Conservation (phyloP, 2,113 vertebrate species). For the Tiliqua scincoides region DNA sequence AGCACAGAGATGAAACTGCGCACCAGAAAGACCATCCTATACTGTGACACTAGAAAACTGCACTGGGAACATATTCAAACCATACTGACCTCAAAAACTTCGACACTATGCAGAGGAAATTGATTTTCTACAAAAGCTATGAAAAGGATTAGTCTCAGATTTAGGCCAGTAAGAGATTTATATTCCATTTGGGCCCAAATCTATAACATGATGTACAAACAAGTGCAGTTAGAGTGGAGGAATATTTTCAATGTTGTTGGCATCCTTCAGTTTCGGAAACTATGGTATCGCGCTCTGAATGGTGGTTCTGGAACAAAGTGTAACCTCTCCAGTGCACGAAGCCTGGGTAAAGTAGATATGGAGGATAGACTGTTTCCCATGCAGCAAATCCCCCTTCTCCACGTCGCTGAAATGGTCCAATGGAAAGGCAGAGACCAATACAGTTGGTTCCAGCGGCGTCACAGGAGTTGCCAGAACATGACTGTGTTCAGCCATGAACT, state of each 20-base stretch:
- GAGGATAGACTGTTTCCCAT: too few relatives aligned
- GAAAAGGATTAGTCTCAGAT: slow-evolving; percentile 64
- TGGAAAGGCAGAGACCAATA: too few relatives aligned
- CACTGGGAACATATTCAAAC: slow-evolving; percentile 47
- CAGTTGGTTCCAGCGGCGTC: too few relatives aligned
- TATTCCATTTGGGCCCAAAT: slow-evolving; percentile 50
- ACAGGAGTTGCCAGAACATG: too few relatives aligned
- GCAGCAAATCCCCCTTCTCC: too few relatives aligned
- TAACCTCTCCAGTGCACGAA: too few relatives aligned
- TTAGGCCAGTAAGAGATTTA: slow-evolving; percentile 65
- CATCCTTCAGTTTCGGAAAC: too few relatives aligned
- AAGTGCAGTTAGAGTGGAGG: neutral
- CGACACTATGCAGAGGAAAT: slow-evolving; percentile 68
- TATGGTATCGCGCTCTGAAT: too few relatives aligned
- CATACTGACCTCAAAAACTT: slow-evolving; percentile 69
- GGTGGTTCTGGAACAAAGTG: too few relatives aligned
- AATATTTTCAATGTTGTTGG: slow-evolving; percentile 6
- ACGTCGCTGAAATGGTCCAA: too few relatives aligned
- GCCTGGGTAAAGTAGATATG: too few relatives aligned
- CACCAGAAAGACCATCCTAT: slow-evolving; percentile 48
- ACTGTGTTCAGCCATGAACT: too few relatives aligned
- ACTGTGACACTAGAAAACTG: neutral
- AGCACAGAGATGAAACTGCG: slow-evolving; percentile 48
- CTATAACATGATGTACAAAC: slow-evolving; percentile 37
- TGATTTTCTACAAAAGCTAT: slow-evolving; percentile 73